A percentile compares a stretch with the other conserved stretches of the same genome.
Evolutionary conservation across 1,140 invertebrate species (phyloP).

Genomic region (Drosophila truncata): DNA sequence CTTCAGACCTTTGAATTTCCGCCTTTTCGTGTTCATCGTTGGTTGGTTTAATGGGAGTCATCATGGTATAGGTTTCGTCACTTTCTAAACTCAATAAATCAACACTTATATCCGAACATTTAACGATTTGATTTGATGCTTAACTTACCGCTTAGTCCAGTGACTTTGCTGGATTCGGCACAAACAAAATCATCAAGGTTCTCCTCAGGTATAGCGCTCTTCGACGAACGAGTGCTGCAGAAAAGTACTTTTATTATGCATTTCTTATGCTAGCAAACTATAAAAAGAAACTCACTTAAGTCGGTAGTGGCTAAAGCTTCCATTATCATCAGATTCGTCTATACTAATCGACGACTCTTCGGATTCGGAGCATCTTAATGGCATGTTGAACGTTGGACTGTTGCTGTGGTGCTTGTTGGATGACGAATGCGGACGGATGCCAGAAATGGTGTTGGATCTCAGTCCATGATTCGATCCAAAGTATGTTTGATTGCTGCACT

Average conservation of each 20-base stretch:
- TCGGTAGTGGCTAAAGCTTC: slow-evolving; percentile 65
- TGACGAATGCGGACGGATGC: slow-evolving; percentile 87
- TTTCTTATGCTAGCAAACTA: too few relatives aligned
- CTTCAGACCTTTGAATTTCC: slow-evolving; percentile 16
- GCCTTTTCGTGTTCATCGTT: slow-evolving; percentile 27
- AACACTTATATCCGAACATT: not conserved
- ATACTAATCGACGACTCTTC: slow-evolving; percentile 90
- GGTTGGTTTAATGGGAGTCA: slow-evolving; percentile 62
- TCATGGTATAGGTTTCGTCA: slow-evolving; percentile 60
- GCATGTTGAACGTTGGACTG: slow-evolving; percentile 88
- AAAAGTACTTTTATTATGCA: not conserved
- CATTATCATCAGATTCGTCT: slow-evolving; percentile 89
- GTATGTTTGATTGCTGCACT: slow-evolving; percentile 86
- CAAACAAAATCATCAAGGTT: slow-evolving; percentile 86
- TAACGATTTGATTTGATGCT: too few relatives aligned
- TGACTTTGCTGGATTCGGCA: slow-evolving; percentile 46
- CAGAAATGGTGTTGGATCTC: slow-evolving; percentile 73
- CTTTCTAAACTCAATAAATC: slow-evolving; percentile 34
- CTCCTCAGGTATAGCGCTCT: slow-evolving; percentile 87
- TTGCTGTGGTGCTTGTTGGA: slow-evolving; percentile 86
- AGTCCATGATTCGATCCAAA: slow-evolving; percentile 56
- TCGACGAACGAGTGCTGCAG: slow-evolving; percentile 53
- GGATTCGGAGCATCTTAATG: slow-evolving; percentile 89
- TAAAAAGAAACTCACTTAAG: slow-evolving; percentile 65
- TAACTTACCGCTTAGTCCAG: slow-evolving; percentile 36